Evolutionary conservation across 30 jellyfish, hydroid and myxozoan genomes (phyloP).

Genomic region (Aurelia aurita): DNA sequence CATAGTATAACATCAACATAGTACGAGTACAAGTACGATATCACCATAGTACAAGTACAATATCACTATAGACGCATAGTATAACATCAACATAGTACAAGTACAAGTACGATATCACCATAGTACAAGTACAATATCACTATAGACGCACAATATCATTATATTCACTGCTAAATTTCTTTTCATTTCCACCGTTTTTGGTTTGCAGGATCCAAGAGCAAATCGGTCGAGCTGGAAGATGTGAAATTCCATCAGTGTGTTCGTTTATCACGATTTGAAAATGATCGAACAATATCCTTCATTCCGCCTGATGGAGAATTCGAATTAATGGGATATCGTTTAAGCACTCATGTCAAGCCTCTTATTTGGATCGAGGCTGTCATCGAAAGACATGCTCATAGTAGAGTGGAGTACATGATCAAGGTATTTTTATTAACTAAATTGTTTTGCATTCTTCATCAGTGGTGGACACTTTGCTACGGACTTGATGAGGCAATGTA

Average conservation of each 20-base stretch:
- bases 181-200: neutral
- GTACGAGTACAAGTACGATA: no score
- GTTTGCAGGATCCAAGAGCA: conserved; percentile 89
- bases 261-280: conserved; percentile 96
- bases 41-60: no score
- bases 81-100: no score
- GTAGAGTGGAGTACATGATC: conserved; percentile 97
- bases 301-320: conserved; percentile 99
- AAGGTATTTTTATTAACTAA: conserved; percentile 59
- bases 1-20: no score
- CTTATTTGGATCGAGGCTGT: conserved; percentile 98
- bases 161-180: no score
- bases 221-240: conserved; percentile 98
- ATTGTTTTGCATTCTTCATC: neutral
- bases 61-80: no score
- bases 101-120: no score
- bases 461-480: neutral
- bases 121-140: no score
- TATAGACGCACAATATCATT: no score
- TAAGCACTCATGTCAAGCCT: conserved; percentile 97
- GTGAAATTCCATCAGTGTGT: conserved; percentile 99
- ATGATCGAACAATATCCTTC: conserved; percentile 97
- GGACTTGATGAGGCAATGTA: neutral
- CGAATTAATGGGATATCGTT: conserved; percentile 96
- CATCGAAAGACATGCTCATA: conserved; percentile 95